A percentile compares a stretch with the other conserved stretches of the same genome.
phyloP scores from a whole-genome alignment of 2,888 invertebrate genomes.

The Ornithoptera alexandrae region DNA sequence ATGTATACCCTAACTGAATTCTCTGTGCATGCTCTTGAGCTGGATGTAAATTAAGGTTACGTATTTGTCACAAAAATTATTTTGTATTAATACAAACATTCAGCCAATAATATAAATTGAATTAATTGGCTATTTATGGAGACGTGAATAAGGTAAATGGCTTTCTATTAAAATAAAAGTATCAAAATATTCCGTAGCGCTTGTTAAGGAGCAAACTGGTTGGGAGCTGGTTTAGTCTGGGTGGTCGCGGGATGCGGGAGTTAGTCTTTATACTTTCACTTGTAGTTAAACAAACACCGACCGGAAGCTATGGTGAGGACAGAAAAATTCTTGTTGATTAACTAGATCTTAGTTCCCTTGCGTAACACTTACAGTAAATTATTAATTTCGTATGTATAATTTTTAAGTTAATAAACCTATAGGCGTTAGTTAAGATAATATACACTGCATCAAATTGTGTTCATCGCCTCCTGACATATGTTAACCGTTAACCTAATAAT shows the following conservation, averaged over 20 bases:
- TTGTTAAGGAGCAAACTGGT: slow-evolving; percentile 29
- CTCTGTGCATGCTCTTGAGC: too few species aligned
- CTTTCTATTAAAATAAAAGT: slow-evolving; percentile 22
- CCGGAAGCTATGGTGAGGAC: slow-evolving; percentile 17
- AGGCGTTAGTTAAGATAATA: too few species aligned
- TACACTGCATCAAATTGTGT: too few species aligned
- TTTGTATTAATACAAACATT: too few species aligned
- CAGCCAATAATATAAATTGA: too few species aligned
- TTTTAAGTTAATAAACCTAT: not conserved
- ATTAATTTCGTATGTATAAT: too few species aligned
- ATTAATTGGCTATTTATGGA: slow-evolving; percentile 11
- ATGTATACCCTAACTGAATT: too few species aligned
- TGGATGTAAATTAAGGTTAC: too few species aligned
- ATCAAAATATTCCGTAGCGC: slow-evolving; percentile 21
- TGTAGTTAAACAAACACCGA: slow-evolving; percentile 23
- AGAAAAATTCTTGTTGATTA: not conserved
- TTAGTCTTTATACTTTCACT: slow-evolving; percentile 37
- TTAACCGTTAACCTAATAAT: too few species aligned
- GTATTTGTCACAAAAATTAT: too few species aligned
- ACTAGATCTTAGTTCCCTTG: not conserved
- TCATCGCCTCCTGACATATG: too few species aligned
- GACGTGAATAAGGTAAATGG: slow-evolving; percentile 11
- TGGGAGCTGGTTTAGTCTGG: slow-evolving; percentile 30
- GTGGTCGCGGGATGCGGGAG: slow-evolving; percentile 24
- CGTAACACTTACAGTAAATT: too few species aligned